These are phyloP conservation scores for Gavialis gangeticus DNA, from an alignment of 2,113 vertebrate species.

Conservation along the genomic window DNA sequence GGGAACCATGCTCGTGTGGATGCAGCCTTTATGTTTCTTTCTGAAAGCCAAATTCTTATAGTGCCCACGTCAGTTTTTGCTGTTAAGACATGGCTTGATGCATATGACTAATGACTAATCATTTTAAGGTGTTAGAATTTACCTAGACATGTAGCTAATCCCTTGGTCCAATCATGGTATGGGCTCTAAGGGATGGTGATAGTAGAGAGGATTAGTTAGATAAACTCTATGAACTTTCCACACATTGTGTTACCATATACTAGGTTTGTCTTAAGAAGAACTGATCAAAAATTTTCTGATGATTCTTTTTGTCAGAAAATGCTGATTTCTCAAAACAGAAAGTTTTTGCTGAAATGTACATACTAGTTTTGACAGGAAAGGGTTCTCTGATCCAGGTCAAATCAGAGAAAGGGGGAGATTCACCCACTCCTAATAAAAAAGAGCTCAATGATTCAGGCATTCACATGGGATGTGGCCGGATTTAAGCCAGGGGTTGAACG, in stretches of 20 bases:
- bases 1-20: too few species aligned
- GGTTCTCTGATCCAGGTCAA: constrained; percentile 3
- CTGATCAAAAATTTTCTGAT: not conserved
- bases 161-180: not conserved
- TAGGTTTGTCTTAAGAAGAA: not conserved
- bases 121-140: not conserved
- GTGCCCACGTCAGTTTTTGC: not conserved
- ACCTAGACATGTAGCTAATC: not conserved
- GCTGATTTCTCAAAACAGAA: not conserved
- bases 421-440: constrained; percentile 2
- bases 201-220: constrained; percentile 8
- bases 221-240: not conserved
- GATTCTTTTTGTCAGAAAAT: not conserved
- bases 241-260: not conserved
- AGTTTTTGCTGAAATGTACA: not conserved
- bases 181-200: not conserved
- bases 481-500: not conserved
- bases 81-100: not conserved
- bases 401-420: not conserved
- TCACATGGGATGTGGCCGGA: not conserved
- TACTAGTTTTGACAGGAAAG: constrained; percentile 12
- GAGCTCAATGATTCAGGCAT: not conserved
- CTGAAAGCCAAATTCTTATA: not conserved
- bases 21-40: not conserved
- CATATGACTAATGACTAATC: not conserved